Base-by-base conservation (phyloP, 2,888 invertebrate species). In the Drosophila lutescens region DNA sequence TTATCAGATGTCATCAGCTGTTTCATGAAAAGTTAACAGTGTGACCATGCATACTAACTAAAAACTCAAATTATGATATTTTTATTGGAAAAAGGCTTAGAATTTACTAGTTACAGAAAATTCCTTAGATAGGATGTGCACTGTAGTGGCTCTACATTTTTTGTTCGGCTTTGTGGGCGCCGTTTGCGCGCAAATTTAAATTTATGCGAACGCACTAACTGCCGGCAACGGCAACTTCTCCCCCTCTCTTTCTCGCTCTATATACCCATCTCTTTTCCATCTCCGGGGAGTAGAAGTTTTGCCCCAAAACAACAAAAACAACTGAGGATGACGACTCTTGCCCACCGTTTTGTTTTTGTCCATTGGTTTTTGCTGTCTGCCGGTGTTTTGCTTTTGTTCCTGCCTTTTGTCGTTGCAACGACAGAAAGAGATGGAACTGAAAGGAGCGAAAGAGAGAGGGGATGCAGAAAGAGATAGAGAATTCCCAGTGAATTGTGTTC, bases 181-280 rank as follows among this genome's bases (percentile, higher is more conserved):
- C 66, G 63, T 79, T 79, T 84, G 85, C 79, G 82, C 77, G 78
- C 69, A 88, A 88, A 88, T 83, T 83, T 83, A 86, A 83, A 86
- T 88, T 86, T 83, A 88, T 82, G 80, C 72, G 83, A 82, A 86
- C 72, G 63, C 78, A 82, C 80, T 85, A 87, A 87, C 82, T 77
- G 86, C 46, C 78, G 79, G 61, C 80, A 68, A 57, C 38, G 13
- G 34, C 34, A 34, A 34, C 61, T 70, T 67, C 76, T 62, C 69
- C 62, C 36, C 43, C 30, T 30, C 15, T 15, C 50, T 20, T 59
- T 15, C 47, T 2, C 20, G 4, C 9, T 12, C 23, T 10, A 26
- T 40, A 40, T 38, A n/a, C 23, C 10, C 43, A 53, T 54, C 56
- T 30, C 51, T 44, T 53, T 41, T 23, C 10, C 32, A 46, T 41